phyloP scores from a whole-genome alignment of 2,888 invertebrate genomes.

The Orgyia antiqua region DNA sequence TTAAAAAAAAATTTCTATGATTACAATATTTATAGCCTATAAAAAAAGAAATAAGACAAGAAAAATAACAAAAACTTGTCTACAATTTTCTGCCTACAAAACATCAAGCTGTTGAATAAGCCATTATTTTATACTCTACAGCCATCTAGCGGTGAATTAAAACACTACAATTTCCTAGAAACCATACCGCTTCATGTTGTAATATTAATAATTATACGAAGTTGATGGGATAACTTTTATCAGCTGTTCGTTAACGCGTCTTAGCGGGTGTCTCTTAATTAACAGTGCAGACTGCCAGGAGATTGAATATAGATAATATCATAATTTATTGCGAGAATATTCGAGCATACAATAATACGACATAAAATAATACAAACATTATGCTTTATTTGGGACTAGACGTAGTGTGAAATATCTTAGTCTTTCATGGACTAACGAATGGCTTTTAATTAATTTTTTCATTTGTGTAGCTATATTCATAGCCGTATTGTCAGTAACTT shows the following conservation, averaged over 20 bases:
- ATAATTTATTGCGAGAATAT: slow-evolving; percentile 30
- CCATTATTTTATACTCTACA: no score
- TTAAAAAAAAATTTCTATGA: no score
- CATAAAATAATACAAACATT: not conserved
- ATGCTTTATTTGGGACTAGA: slow-evolving; percentile 9
- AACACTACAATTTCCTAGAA: slow-evolving; percentile 2
- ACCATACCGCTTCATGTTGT: not conserved
- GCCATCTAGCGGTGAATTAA: not conserved
- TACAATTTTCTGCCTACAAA: no score
- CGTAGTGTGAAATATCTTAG: no score
- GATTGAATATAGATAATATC: slow-evolving; percentile 47
- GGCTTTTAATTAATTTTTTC: no score
- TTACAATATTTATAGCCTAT: no score
- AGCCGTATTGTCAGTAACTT: no score
- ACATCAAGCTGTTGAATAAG: no score
- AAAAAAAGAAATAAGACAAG: no score
- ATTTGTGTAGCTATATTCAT: no score
- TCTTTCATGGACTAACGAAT: no score
- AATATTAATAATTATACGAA: slow-evolving; percentile 15
- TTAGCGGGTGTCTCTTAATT: slow-evolving; percentile 30
- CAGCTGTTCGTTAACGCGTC: slow-evolving; percentile 19
- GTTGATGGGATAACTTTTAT: slow-evolving; percentile 46
- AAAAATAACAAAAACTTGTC: no score
- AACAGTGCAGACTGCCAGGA: slow-evolving; percentile 32
- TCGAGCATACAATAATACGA: slow-evolving; percentile 7